Conservation (phyloP, 2,888 invertebrate genomes). For the Chrysolina oricalcia region DNA sequence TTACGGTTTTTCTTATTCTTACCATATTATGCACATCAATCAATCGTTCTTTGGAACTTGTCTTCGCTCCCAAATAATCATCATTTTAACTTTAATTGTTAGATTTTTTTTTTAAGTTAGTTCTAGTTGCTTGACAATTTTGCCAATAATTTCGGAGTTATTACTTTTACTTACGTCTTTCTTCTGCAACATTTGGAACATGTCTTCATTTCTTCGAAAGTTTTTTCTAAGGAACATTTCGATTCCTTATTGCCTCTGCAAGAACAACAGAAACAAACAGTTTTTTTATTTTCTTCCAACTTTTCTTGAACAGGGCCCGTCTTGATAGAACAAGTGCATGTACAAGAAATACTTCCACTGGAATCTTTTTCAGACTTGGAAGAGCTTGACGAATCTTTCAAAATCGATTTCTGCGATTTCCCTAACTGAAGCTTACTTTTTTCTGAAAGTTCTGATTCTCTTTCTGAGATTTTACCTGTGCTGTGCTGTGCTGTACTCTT, state of each 20-base stretch:
- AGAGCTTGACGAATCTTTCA: constrained; percentile 22
- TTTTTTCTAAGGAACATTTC: not conserved
- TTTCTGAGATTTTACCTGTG: not conserved
- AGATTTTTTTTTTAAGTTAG: too few species aligned
- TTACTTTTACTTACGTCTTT: not conserved
- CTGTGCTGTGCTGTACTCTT: not conserved
- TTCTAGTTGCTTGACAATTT: too few species aligned
- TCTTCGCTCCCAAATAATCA: too few species aligned
- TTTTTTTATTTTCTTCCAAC: not conserved
- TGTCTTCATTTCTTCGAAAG: not conserved
- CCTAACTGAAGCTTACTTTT: not conserved
- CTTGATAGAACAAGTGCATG: constrained; percentile 24
- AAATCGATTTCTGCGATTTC: constrained; percentile 24
- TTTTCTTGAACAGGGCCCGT: not conserved
- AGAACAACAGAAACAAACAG: constrained; percentile 15
- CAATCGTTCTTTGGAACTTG: too few species aligned
- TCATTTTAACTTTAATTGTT: too few species aligned
- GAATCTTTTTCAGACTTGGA: constrained; percentile 25
- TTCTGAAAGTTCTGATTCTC: not conserved
- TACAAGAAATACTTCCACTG: constrained; percentile 17
- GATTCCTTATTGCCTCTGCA: not conserved
- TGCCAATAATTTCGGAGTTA: not conserved
- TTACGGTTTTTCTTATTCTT: too few species aligned
- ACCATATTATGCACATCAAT: too few species aligned
- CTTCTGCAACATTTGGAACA: not conserved